Base-by-base conservation (phyloP, 2,888 invertebrate species). In the Cephus sareptanus region DNA sequence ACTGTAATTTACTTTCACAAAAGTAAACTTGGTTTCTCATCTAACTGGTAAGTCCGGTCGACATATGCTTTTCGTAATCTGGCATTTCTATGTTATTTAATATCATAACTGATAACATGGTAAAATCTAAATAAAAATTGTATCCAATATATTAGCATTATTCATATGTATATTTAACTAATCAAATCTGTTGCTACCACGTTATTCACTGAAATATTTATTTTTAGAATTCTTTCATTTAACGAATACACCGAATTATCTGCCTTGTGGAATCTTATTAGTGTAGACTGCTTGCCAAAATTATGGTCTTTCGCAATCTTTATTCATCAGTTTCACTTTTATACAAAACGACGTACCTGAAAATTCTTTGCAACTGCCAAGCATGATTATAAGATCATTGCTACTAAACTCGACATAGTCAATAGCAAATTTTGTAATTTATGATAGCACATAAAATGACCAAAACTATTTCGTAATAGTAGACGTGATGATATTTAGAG, bases 271-370 rank as follows among this genome's bases (percentile, higher is more conserved):
- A 31, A 71, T 12, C 4, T 31, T 15, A 3, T 33, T n/a, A 12
- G 35, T 70, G 33, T 23, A 34, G 30, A n/a, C 13, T n/a, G 34
- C 78, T 75, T 37, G 75, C 40, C 74, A 75, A 34, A 30, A 11
- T 30, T 30, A 69, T n/a, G 23, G 12, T 13, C 30, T 23, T 23
- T 31, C 23, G 35, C 23, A 23, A 23, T 15, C 23, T 23, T 56
- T 23, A 9, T 56, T 15, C 9, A 56, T 56, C 9, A 23, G 56
- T 56, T 56, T 56, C 23, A 56, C 56, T 56, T 56, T 56, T 56
- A 56, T 56, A 56, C 2, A 56, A 9, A 56, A 56, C 23, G 9
- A 23, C 56, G 23, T 56, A 56, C 9, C 9, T 56, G 56, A 56
- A 56, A 56, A 23, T 9, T 56, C 4, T 37, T 15, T 56, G 56